Percentiles rank a stretch among this genome's conserved stretches.
Conservation (phyloP, 2,113 vertebrate species). For the Neogale vison region DNA sequence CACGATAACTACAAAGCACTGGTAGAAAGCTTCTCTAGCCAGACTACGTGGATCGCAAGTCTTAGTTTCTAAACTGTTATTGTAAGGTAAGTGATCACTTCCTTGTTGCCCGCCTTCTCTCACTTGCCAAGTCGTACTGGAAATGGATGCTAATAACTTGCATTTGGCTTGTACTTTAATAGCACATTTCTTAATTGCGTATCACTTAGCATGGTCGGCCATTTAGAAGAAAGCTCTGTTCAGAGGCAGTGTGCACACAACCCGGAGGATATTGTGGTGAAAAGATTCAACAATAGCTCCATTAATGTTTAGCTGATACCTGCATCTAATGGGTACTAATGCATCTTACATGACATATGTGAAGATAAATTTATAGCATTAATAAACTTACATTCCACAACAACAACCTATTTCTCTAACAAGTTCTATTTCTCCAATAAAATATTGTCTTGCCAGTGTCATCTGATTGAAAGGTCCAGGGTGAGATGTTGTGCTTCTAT, state of each 20-base stretch:
- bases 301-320: slow-evolving; percentile 81
- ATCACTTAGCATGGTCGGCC: slow-evolving; percentile 38
- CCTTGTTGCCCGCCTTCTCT: slow-evolving; percentile 59
- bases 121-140: slow-evolving; percentile 62
- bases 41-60: not conserved
- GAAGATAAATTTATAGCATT: slow-evolving; percentile 84
- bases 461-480: slow-evolving; percentile 73
- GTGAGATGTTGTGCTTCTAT: slow-evolving; percentile 12
- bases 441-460: slow-evolving; percentile 75
- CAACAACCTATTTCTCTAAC: slow-evolving; percentile 80
- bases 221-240: slow-evolving; percentile 72
- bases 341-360: slow-evolving; percentile 82
- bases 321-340: slow-evolving; percentile 87
- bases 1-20: not conserved
- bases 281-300: slow-evolving; percentile 75
- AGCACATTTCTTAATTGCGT: slow-evolving; percentile 74
- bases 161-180: slow-evolving; percentile 54
- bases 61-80: slow-evolving; percentile 48
- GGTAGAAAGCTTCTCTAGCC: not conserved
- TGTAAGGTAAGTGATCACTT: slow-evolving; percentile 67
- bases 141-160: slow-evolving; percentile 66
- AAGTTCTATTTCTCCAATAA: slow-evolving; percentile 77
- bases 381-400: slow-evolving; percentile 81
- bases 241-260: slow-evolving; percentile 68
- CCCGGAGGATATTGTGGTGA: slow-evolving; percentile 84